These are phyloP conservation scores for Tanytarsus gracilentus DNA, from an alignment of 2,888 invertebrate genomes.

Conservation along the genomic window DNA sequence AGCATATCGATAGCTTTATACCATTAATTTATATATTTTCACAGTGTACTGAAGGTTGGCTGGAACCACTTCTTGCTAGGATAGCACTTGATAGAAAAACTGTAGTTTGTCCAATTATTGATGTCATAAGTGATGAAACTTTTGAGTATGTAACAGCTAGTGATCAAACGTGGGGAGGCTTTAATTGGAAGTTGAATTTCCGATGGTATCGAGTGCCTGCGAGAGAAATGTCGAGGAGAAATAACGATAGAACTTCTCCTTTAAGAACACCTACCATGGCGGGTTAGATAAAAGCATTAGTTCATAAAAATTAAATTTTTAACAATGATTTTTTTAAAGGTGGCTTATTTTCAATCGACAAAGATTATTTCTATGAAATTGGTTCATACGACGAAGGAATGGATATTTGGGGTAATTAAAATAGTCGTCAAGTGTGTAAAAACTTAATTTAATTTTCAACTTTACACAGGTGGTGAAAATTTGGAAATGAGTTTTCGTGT, in stretches of 20 bases:
- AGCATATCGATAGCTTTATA: neutral
- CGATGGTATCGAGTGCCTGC: conserved; percentile 98
- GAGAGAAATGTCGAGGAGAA: conserved; percentile 88
- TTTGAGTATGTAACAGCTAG: conserved; percentile 98
- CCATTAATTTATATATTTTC: conserved; percentile 28
- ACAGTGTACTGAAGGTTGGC: conserved; percentile 81
- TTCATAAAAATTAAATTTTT: neutral
- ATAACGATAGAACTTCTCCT: conserved; percentile 86
- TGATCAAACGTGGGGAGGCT: conserved; percentile 99
- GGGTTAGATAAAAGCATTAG: neutral
- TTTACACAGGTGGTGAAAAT: conserved; percentile 40
- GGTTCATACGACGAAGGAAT: conserved; percentile 98
- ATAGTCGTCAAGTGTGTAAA: conserved; percentile 44
- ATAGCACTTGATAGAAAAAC: conserved; percentile 87
- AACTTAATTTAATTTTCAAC: neutral
- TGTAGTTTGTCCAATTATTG: conserved; percentile 97
- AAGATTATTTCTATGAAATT: conserved; percentile 93
- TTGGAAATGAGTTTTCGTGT: conserved; percentile 47
- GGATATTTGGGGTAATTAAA: conserved; percentile 98
- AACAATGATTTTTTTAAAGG: no score
- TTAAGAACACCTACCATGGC: conserved; percentile 91
- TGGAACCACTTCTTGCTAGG: conserved; percentile 85
- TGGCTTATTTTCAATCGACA: conserved; percentile 88
- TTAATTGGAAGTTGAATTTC: conserved; percentile 99
- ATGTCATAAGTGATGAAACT: conserved; percentile 96